These are phyloP conservation scores for Phaenicophaeus curvirostris DNA, from an alignment of 2,797 vertebrate species.

Conservation along the genomic window DNA sequence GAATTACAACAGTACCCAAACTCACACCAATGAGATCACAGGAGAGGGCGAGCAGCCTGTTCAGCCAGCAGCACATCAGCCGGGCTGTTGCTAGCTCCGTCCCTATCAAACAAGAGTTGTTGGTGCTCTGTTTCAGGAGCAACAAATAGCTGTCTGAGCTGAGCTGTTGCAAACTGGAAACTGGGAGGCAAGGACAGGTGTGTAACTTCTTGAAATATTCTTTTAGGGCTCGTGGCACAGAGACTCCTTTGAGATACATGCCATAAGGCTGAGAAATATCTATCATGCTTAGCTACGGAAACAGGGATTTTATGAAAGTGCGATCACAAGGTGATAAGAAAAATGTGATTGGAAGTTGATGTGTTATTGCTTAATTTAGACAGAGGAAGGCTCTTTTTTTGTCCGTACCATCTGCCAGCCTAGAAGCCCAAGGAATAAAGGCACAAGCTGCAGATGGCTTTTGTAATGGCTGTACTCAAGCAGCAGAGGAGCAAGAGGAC, in stretches of 20 bases:
- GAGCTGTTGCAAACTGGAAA: not conserved
- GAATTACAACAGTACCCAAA: not conserved
- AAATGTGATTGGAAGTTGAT: slow-evolving; percentile 36
- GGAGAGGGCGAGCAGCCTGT: rapidly evolving
- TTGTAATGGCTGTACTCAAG: slow-evolving; percentile 1
- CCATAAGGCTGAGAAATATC: slow-evolving; percentile 41
- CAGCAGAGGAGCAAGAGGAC: slow-evolving; percentile 17
- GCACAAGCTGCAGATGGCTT: slow-evolving; percentile 54
- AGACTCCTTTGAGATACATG: slow-evolving; percentile 22
- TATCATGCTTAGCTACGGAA: slow-evolving; percentile 20
- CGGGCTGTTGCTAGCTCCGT: not conserved
- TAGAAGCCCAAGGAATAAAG: slow-evolving; percentile 63
- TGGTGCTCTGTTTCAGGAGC: not conserved
- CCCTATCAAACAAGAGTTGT: not conserved
- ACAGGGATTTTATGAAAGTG: not conserved
- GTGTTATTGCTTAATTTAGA: slow-evolving; percentile 34
- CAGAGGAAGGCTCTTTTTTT: slow-evolving; percentile 45
- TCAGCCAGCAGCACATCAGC: not conserved
- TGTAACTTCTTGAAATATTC: slow-evolving; percentile 12
- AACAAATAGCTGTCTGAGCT: slow-evolving; percentile 23
- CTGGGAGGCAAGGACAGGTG: slow-evolving; percentile 31
- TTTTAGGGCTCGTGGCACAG: not conserved
- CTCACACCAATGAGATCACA: not conserved
- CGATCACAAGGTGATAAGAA: slow-evolving; percentile 19
- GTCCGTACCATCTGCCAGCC: slow-evolving; percentile 62